A percentile compares a stretch with the other conserved stretches of the same genome.
These are phyloP conservation scores for Cranoglanis bouderius DNA, from an alignment of 2,113 vertebrate genomes.

Conservation along the genomic window DNA sequence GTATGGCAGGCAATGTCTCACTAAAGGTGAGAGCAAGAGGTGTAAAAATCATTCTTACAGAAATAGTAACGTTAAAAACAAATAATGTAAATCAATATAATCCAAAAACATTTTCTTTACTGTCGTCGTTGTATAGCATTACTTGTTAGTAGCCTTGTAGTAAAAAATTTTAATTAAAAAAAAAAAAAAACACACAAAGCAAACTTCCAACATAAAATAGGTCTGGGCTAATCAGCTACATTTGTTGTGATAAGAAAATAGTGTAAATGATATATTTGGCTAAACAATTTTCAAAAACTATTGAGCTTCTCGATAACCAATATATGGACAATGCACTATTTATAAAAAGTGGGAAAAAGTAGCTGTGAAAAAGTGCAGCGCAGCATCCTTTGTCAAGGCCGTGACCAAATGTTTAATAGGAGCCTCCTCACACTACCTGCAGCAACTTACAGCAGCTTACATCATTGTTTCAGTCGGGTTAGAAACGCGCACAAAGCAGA, in stretches of 20 bases:
- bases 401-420: constrained; percentile 47
- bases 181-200: neutral
- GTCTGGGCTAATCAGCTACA: neutral
- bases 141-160: neutral
- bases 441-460: constrained; percentile 57
- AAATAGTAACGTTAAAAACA: neutral
- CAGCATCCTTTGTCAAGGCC: constrained; percentile 49
- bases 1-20: constrained; percentile 32
- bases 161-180: neutral
- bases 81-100: neutral
- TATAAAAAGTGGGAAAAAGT: constrained; percentile 55
- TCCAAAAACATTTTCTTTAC: neutral
- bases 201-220: neutral
- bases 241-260: neutral
- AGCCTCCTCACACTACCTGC: constrained; percentile 43
- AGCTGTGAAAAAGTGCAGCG: constrained; percentile 51
- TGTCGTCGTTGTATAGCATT: neutral
- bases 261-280: neutral
- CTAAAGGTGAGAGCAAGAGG: constrained; percentile 26
- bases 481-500: constrained; percentile 39
- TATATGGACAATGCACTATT: constrained; percentile 54
- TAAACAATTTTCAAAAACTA: constrained; percentile 27
- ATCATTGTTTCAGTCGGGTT: constrained; percentile 55
- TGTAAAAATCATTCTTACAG: neutral
- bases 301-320: constrained; percentile 52